A percentile compares a stretch with the other conserved stretches of the same genome.
These are phyloP conservation scores for Heteromormyrus szaboi DNA, from an alignment of 2,797 vertebrate species.

Conservation along the genomic window DNA sequence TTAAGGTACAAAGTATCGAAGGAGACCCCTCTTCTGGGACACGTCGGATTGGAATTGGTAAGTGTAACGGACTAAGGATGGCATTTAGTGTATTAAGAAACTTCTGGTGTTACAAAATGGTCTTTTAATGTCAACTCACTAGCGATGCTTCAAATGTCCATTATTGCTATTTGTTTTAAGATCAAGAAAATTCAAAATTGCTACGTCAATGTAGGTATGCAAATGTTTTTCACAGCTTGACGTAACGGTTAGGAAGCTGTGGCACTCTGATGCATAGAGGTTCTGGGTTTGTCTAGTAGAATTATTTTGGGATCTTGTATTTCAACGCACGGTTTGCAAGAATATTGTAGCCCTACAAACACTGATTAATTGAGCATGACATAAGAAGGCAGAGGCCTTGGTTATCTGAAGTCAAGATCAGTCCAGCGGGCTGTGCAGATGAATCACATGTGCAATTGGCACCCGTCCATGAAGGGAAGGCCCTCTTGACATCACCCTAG, in stretches of 20 bases:
- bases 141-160: not conserved
- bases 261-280: not conserved
- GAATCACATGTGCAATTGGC: not conserved
- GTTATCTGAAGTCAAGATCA: not conserved
- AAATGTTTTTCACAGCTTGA: not conserved
- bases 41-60: conserved; percentile 45
- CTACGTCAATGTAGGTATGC: not conserved
- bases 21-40: conserved; percentile 60
- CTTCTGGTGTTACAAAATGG: not conserved
- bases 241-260: not conserved
- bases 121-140: not conserved
- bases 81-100: not conserved
- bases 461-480: not conserved
- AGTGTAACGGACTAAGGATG: conserved; percentile 30
- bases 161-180: not conserved
- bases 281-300: not conserved
- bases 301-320: not conserved
- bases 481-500: not conserved
- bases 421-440: not conserved
- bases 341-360: not conserved
- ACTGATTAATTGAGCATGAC: not conserved
- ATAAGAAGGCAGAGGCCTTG: too few species aligned
- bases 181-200: not conserved
- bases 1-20: conserved; percentile 84
- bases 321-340: not conserved